Evolutionary conservation across 2,113 vertebrate species (phyloP).

Genomic region (Martes martes): DNA sequence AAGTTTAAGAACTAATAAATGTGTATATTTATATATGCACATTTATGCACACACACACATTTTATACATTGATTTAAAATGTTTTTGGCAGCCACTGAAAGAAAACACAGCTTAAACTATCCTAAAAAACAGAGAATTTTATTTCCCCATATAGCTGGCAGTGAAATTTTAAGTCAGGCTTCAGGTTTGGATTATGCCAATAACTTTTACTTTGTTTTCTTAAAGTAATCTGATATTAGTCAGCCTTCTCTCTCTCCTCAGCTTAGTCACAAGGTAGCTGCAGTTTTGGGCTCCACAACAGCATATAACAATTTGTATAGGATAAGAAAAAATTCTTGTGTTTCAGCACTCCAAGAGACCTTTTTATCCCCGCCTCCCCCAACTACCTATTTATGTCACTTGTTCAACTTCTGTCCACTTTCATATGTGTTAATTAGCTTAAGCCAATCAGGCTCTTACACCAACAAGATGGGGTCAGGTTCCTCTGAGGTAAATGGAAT

Average conservation of each 20-base stretch:
- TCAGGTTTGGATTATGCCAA: background rate
- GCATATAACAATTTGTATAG: background rate
- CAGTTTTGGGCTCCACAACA: background rate
- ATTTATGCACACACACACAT: background rate
- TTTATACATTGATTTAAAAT: background rate
- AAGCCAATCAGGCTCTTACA: background rate
- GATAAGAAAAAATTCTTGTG: background rate
- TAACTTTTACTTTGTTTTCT: constrained; percentile 7
- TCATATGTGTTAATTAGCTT: background rate
- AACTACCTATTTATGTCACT: background rate
- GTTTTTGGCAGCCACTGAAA: background rate
- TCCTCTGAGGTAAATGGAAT: background rate
- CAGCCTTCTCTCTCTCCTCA: background rate
- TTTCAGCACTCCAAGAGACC: background rate
- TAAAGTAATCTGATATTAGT: constrained; percentile 13
- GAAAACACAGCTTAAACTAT: background rate
- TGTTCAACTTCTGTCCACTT: background rate
- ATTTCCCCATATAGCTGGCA: background rate
- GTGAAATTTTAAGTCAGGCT: background rate
- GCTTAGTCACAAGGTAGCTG: background rate
- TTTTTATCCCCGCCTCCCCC: background rate
- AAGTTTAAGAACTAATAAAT: background rate
- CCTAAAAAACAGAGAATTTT: constrained; percentile 14
- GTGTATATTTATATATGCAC: background rate
- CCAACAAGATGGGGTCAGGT: background rate